Base-by-base conservation (phyloP, 1,140 invertebrate species). In the Anthonomus grandis region DNA sequence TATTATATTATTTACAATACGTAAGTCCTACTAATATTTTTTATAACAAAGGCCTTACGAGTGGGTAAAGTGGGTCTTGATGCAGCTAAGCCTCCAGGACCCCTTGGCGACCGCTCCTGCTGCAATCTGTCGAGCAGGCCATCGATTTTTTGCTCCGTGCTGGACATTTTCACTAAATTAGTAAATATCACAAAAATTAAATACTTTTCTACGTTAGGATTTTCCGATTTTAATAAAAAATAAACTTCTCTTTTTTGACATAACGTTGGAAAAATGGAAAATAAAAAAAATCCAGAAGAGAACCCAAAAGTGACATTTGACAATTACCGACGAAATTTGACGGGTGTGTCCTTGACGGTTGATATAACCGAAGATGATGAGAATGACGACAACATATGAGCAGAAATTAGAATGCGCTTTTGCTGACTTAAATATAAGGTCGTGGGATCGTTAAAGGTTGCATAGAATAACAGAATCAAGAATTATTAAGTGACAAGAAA, bases 61-160 rank as follows among this genome's bases (percentile, higher is more conserved):
- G 25, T 5, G 18, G 54, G 52, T 53, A 69, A 60, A 61, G 50
- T 57, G 17, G 60, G 60, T 17, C 67, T 62, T 56, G 50, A 60
- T 21, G 62, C 57, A 42, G 60, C 56, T 17, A 60, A 46, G 19
- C 57, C 60, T 22, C 57, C 57, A 57, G 55, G 51, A 38, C 48
- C 61, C 44, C 50, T 62, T 51, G 49, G 59, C 38, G 39, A 58
- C 31, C 59, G 59, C 59, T 65, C 62, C 36, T 59, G 57, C 57
- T 60, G 54, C 25, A 70, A 54, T 34, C 64, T 66, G 52, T 62
- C 51, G 25, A 70, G 50, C 51, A 70, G 57, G 22, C 66, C 63
- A 50, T 70, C 62, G 51, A 70, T 70, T 67, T 64, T 69, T 36
- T 64, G 56, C 60, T 69, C 58, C 57, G 54, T 53, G 62, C 54